Percentiles rank a stretch among this genome's conserved stretches.
Evolutionary conservation across 2,113 vertebrate species (phyloP).

Genomic region (Lophochroa leadbeateri): DNA sequence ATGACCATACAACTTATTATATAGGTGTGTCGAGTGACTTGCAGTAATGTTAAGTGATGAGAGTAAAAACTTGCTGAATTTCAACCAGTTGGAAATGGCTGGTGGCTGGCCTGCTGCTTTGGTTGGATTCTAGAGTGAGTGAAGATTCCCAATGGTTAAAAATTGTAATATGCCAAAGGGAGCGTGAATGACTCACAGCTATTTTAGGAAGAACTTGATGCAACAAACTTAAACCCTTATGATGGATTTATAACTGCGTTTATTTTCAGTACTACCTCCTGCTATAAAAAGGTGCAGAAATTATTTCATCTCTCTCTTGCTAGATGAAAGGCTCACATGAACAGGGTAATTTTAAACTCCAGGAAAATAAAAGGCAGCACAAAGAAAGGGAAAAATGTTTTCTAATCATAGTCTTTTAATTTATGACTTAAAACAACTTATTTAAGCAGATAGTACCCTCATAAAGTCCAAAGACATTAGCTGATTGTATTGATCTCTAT

Average conservation of each 20-base stretch:
- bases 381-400: not conserved
- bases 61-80: not conserved
- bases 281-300: not conserved
- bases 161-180: not conserved
- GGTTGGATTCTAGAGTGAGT: not conserved
- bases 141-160: not conserved
- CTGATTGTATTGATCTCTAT: not conserved
- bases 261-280: not conserved
- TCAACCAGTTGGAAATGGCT: not conserved
- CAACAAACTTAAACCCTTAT: not conserved
- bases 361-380: not conserved
- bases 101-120: not conserved
- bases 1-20: not conserved
- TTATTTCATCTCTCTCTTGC: not conserved
- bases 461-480: not conserved
- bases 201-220: slow-evolving; percentile 14
- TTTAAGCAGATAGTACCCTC: not conserved
- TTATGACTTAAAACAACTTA: not conserved
- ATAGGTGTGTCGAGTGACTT: not conserved
- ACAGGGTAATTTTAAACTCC: not conserved
- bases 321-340: not conserved
- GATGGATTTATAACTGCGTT: not conserved
- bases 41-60: not conserved
- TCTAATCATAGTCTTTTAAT: not conserved
- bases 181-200: not conserved